phyloP scores from a whole-genome alignment of 2,888 invertebrate species.

The Physocephala rufipes region DNA sequence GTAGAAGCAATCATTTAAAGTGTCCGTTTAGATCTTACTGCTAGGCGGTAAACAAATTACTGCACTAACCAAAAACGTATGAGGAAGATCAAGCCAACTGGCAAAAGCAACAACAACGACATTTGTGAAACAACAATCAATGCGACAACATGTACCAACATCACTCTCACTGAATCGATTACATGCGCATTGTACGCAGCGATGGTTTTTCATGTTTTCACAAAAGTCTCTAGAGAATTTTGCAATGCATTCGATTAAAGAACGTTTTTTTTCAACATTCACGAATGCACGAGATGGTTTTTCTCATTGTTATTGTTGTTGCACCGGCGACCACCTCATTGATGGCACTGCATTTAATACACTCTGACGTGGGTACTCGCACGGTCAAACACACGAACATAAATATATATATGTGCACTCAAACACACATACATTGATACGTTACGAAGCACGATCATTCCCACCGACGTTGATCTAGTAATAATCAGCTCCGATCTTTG shows the following conservation, averaged over 20 bases:
- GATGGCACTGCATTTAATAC: too few relatives aligned
- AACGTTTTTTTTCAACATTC: neutral
- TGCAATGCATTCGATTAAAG: neutral
- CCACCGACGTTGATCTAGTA: constrained; percentile 19
- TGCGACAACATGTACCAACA: constrained; percentile 22
- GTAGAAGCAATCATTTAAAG: too few relatives aligned
- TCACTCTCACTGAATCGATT: constrained; percentile 40
- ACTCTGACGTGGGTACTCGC: neutral
- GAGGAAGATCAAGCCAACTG: neutral
- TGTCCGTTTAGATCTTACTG: too few relatives aligned
- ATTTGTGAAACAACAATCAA: neutral
- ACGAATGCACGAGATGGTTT: neutral
- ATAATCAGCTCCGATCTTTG: neutral
- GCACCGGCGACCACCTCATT: constrained; percentile 24
- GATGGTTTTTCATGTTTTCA: neutral
- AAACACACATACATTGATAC: too few relatives aligned
- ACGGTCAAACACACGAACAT: too few relatives aligned
- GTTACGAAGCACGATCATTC: neutral
- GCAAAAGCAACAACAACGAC: constrained; percentile 23
- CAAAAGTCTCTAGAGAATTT: constrained; percentile 7
- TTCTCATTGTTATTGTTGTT: neutral
- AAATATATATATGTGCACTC: too few relatives aligned
- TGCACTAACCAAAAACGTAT: too few relatives aligned
- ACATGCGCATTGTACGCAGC: neutral
- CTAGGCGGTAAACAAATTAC: neutral